Conservation (phyloP, 30 jellyfish, hydroid and myxozoan genomes). For the Hydra vulgaris region DNA sequence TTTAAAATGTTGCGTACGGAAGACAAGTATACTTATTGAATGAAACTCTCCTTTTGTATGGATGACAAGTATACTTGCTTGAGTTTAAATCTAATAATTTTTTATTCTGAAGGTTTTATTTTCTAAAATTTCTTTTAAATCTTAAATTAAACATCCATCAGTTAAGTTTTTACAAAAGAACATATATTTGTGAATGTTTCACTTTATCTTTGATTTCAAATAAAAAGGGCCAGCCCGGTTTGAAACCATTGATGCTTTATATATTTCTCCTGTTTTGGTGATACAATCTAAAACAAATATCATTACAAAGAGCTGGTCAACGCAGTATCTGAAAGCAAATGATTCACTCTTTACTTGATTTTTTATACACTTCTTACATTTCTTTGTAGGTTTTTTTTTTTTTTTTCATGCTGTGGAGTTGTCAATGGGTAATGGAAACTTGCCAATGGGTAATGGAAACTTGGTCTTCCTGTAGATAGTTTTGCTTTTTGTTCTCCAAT, state of each 20-base stretch:
- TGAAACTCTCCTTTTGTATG: too few species aligned
- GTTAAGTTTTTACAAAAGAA: too few species aligned
- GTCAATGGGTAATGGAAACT: conserved; percentile 5
- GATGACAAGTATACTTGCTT: too few species aligned
- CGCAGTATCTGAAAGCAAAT: background rate
- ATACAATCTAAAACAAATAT: conserved; percentile 8
- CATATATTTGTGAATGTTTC: too few species aligned
- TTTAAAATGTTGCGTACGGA: too few species aligned
- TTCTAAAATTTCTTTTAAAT: too few species aligned
- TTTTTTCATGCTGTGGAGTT: background rate
- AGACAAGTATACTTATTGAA: too few species aligned
- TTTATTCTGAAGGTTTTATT: too few species aligned
- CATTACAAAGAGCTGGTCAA: conserved; percentile 17
- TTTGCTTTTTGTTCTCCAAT: background rate
- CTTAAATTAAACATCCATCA: too few species aligned
- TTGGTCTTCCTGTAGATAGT: conserved; percentile 1
- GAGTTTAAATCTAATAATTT: too few species aligned
- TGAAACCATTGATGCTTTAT: background rate
- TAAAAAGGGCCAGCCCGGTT: background rate
- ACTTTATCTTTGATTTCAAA: too few species aligned
- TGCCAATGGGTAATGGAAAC: too few species aligned
- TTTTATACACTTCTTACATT: conserved; percentile 6
- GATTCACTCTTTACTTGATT: background rate
- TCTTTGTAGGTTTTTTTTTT: conserved; percentile 2
- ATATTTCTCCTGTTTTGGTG: conserved; percentile 9